Evolutionary conservation across 2,888 invertebrate species (phyloP).

Genomic region (Eueremaeus valkanovi): DNA sequence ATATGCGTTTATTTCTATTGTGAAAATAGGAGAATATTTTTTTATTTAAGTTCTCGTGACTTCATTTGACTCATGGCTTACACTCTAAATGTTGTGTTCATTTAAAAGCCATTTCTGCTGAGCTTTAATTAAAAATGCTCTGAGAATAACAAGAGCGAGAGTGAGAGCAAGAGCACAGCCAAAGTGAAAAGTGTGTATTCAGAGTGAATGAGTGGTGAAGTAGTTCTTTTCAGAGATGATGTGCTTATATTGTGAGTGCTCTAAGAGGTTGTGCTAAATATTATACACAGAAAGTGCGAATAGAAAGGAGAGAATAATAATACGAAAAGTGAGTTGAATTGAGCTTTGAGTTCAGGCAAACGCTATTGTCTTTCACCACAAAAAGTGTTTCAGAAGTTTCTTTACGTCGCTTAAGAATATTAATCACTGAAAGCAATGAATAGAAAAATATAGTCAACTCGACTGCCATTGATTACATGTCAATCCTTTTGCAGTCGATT

Average conservation of each 20-base stretch:
- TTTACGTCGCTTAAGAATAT: not conserved
- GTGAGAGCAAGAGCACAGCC: not conserved
- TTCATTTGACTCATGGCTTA: not conserved
- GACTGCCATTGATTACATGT: slow-evolving; percentile 27
- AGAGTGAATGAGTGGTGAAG: not conserved
- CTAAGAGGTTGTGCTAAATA: no score
- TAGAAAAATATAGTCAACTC: not conserved
- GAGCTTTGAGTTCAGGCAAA: slow-evolving; percentile 1
- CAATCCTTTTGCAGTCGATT: slow-evolving; percentile 29
- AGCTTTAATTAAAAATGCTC: slow-evolving; percentile 25
- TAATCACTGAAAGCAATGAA: slow-evolving; percentile 5
- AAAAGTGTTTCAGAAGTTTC: slow-evolving; percentile 24
- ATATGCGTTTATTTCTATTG: no score
- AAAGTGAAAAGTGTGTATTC: not conserved
- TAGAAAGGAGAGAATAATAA: not conserved
- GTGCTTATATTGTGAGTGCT: no score
- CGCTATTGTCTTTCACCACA: not conserved
- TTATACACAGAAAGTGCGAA: not conserved
- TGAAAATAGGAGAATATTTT: not conserved
- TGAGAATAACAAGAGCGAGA: not conserved
- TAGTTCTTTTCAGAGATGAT: no score
- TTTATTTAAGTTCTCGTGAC: not conserved
- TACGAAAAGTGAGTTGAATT: not conserved
- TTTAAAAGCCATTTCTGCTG: not conserved
- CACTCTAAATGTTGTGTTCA: not conserved